Percentiles rank a stretch among this genome's conserved stretches.
Evolutionary conservation across 2,797 vertebrate species (phyloP).

Genomic region (Monodelphis domestica): DNA sequence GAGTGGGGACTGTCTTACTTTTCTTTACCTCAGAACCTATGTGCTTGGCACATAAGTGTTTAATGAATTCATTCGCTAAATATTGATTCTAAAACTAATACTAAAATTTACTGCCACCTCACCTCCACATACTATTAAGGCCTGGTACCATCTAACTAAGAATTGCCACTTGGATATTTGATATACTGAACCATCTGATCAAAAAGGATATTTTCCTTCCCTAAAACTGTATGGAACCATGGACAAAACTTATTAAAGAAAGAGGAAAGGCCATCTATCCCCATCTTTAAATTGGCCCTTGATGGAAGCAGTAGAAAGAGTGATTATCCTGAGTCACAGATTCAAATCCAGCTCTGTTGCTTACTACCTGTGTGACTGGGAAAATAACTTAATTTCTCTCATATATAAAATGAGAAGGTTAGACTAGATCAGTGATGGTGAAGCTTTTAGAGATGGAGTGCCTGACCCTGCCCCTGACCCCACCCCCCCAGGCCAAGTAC

Average conservation of each 20-base stretch:
- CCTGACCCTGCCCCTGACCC: too few relatives aligned
- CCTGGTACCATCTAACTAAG: not conserved
- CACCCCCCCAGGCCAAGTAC: too few relatives aligned
- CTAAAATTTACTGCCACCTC: not conserved
- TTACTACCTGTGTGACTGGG: not conserved
- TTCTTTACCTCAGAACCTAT: not conserved
- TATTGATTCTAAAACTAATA: not conserved
- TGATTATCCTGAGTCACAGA: not conserved
- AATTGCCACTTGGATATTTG: not conserved
- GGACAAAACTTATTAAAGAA: not conserved
- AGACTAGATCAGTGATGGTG: too few relatives aligned
- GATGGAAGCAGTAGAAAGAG: not conserved
- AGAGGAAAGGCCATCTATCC: not conserved
- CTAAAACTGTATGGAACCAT: not conserved
- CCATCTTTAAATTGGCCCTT: not conserved
- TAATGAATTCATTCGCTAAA: not conserved
- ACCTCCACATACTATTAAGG: conserved; percentile 35
- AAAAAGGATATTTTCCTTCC: not conserved
- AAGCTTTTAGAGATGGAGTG: too few relatives aligned
- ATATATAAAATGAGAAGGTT: not conserved
- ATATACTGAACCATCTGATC: too few relatives aligned
- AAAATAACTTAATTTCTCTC: not conserved
- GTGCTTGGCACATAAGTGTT: not conserved
- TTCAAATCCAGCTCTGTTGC: not conserved
- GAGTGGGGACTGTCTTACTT: not conserved